phyloP scores from a whole-genome alignment of 2,797 vertebrate species.

The Pseudomugil tenellus region DNA sequence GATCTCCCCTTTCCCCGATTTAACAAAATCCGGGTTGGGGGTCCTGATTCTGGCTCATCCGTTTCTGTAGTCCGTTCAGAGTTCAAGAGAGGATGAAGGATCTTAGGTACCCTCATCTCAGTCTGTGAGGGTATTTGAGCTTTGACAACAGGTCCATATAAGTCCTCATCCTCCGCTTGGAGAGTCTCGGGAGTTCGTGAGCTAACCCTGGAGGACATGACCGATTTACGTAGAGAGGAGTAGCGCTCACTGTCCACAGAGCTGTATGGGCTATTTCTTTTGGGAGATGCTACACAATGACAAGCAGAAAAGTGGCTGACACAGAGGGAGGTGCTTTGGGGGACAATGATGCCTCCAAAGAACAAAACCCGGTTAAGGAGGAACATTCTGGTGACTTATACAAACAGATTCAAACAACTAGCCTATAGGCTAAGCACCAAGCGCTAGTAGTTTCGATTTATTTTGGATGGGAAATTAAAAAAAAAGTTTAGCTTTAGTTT shows the following conservation, averaged over 20 bases:
- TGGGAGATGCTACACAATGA: slow-evolving; percentile 63
- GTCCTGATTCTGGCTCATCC: slow-evolving; percentile 45
- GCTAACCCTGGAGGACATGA: slow-evolving; percentile 82
- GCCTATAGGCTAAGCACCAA: neutral
- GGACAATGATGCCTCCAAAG: slow-evolving; percentile 40
- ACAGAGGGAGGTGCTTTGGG: slow-evolving; percentile 45
- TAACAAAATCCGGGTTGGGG: slow-evolving; percentile 81
- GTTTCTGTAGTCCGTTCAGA: slow-evolving; percentile 49
- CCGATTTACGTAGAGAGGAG: slow-evolving; percentile 84
- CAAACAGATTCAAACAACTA: neutral
- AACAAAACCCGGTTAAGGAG: slow-evolving; percentile 37
- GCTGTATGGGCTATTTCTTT: slow-evolving; percentile 87
- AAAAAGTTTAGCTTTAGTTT: neutral
- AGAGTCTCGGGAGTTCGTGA: slow-evolving; percentile 85
- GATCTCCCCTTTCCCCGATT: slow-evolving; percentile 59
- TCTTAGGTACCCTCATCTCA: slow-evolving; percentile 69
- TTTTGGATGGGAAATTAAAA: neutral
- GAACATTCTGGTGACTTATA: slow-evolving; percentile 55
- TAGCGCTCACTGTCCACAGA: slow-evolving; percentile 88
- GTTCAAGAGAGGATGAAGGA: slow-evolving; percentile 82
- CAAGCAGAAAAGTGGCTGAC: slow-evolving; percentile 74
- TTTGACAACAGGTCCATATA: slow-evolving; percentile 87
- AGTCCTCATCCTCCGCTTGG: slow-evolving; percentile 81
- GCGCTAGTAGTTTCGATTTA: neutral
- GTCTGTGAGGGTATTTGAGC: slow-evolving; percentile 54